phyloP scores from a whole-genome alignment of 2,888 invertebrate genomes.

The Agonopterix alstromeriana region DNA sequence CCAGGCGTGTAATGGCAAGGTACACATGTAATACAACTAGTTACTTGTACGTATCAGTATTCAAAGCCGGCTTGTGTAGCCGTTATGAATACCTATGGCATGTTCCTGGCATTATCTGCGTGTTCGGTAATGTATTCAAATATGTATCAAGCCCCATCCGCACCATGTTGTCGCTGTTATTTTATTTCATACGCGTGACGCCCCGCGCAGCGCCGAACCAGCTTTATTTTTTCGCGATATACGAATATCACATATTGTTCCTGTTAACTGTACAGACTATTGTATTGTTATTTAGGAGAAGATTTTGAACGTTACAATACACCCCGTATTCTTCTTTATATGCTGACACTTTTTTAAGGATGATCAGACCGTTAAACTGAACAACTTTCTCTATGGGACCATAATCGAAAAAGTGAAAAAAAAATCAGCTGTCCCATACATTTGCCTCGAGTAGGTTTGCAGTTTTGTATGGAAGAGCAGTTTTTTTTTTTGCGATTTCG shows the following conservation, averaged over 20 bases:
- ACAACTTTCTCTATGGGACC: too few species aligned
- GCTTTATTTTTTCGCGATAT: conserved; percentile 61
- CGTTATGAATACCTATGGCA: conserved; percentile 70
- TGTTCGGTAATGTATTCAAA: conserved; percentile 75
- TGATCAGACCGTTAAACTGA: too few species aligned
- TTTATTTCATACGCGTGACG: conserved; percentile 72
- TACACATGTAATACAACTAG: neutral
- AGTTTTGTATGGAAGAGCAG: too few species aligned
- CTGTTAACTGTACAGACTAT: conserved; percentile 9
- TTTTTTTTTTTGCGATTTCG: too few species aligned
- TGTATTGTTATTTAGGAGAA: too few species aligned
- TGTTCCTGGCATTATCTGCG: conserved; percentile 66
- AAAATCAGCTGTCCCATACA: too few species aligned
- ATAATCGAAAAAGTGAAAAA: too few species aligned
- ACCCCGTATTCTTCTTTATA: too few species aligned
- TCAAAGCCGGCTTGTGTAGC: conserved; percentile 52
- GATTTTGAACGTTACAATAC: too few species aligned
- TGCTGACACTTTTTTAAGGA: too few species aligned
- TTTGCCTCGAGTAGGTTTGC: too few species aligned
- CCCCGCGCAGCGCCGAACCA: conserved; percentile 51
- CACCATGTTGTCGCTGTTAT: conserved; percentile 68
- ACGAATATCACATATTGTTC: conserved; percentile 43
- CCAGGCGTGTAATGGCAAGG: too few species aligned
- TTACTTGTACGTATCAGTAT: conserved; percentile 36
- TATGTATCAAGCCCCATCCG: conserved; percentile 73